Base-by-base conservation (phyloP, 2,797 vertebrate genomes). In the Lepidocolaptes lacrymiger region DNA sequence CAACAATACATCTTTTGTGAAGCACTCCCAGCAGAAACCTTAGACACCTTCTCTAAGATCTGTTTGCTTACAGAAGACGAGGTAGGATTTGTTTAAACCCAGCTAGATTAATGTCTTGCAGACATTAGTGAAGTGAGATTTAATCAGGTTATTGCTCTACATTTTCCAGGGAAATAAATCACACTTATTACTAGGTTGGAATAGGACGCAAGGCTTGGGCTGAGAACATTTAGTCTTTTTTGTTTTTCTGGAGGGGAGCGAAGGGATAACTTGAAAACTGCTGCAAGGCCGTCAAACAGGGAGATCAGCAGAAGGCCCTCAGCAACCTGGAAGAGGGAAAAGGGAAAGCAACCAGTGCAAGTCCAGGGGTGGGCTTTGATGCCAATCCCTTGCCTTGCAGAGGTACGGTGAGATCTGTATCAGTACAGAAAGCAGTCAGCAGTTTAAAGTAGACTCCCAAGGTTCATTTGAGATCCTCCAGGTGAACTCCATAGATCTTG, bases 1-100 rank as follows among this genome's bases (percentile, higher is more conserved):
- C 94, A 97, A 96, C 95, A 97, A 96, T 95, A 85, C 94, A 96
- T 94, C 96, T 96, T 96, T 96, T 97, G 96, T 96, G 93, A 96
- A 95, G 80, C n/a, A 12, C 93, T 96, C 93, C 46, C 89, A 89
- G 85, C 71, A 96, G 96, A 97, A 97, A 97, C 96, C 88, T 95
- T 96, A 97, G 96, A 96, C 96, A 97, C 96, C 94, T 96, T 96
- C 90, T 61, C 56, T 91, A 96, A 95, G 88, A 97, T 96, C 80
- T 95, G 94, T 97, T 97, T 95, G 96, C 96, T 97, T 97, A 96
- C 77, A 96, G 93, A 96, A 95, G 94, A 95, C 2, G 96, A 97
- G 94, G 95, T 94, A 96, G 89, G 96, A 96, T 97, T 97, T 96
- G 90, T 96, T 93, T 96, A 96, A 97, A 97, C 91, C 85, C 88